These are phyloP conservation scores for Coracopsis vasa DNA, from an alignment of 2,113 vertebrate species.

Conservation along the genomic window DNA sequence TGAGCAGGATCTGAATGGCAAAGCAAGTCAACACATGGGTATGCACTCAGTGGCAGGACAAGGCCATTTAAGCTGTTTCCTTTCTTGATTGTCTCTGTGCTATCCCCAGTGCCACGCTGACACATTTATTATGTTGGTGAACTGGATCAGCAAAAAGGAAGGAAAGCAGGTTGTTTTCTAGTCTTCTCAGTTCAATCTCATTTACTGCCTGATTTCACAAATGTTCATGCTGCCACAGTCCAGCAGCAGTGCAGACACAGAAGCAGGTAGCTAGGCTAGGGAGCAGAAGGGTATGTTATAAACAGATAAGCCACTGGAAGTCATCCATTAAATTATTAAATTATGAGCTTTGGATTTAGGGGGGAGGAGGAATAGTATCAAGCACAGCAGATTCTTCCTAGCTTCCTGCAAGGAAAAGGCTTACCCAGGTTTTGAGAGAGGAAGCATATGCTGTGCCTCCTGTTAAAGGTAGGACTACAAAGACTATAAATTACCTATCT, in stretches of 20 bases:
- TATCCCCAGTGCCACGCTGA: not conserved
- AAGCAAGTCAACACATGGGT: not conserved
- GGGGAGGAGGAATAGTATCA: not conserved
- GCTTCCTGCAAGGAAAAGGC: not conserved
- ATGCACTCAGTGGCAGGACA: not conserved
- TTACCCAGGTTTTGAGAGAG: not conserved
- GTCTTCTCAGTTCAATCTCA: not conserved
- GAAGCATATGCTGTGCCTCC: not conserved
- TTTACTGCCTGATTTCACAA: constrained; percentile 13
- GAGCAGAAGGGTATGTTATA: not conserved
- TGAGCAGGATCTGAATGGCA: not conserved
- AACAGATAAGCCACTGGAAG: not conserved
- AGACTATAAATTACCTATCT: not conserved
- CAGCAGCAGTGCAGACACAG: accelerated
- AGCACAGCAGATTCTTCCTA: not conserved
- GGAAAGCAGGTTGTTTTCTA: not conserved
- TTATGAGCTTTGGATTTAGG: not conserved
- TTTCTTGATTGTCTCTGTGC: not conserved
- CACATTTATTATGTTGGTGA: not conserved
- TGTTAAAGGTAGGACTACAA: not conserved
- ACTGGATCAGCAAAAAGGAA: constrained; percentile 13
- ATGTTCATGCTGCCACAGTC: not conserved
- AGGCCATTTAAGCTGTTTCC: not conserved
- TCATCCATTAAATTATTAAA: not conserved
- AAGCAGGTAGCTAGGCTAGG: not conserved